These are phyloP conservation scores for Rhinopomastus cyanomelas DNA, from an alignment of 2,113 vertebrate species.

Conservation along the genomic window DNA sequence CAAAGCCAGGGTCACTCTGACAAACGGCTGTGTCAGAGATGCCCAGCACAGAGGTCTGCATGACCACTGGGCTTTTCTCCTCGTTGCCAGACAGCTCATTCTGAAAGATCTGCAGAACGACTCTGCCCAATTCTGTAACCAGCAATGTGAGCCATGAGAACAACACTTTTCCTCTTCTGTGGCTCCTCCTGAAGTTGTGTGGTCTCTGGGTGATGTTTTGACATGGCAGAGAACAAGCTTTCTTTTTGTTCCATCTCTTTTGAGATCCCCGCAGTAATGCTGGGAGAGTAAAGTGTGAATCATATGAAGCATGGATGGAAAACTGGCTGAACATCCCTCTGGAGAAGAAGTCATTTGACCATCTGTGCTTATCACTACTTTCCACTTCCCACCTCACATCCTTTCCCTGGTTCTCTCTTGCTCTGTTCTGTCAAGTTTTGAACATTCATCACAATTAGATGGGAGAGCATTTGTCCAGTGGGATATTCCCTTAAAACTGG, in stretches of 20 bases:
- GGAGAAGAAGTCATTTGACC: background rate
- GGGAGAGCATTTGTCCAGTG: background rate
- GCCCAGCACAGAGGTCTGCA: background rate
- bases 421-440: background rate
- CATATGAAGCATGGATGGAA: background rate
- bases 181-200: background rate
- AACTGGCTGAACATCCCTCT: background rate
- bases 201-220: background rate
- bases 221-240: background rate
- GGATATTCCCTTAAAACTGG: background rate
- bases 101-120: background rate
- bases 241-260: slow-evolving; percentile 8
- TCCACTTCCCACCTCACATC: background rate
- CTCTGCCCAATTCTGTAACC: background rate
- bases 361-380: background rate
- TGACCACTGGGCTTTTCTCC: background rate
- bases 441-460: background rate
- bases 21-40: background rate
- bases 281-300: background rate
- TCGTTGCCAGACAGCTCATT: background rate
- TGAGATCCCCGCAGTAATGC: background rate
- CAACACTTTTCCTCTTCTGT: background rate
- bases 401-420: background rate
- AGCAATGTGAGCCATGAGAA: background rate
- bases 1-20: background rate